Base-by-base conservation (phyloP, 1,140 invertebrate genomes). In the Drosophila nasuta region DNA sequence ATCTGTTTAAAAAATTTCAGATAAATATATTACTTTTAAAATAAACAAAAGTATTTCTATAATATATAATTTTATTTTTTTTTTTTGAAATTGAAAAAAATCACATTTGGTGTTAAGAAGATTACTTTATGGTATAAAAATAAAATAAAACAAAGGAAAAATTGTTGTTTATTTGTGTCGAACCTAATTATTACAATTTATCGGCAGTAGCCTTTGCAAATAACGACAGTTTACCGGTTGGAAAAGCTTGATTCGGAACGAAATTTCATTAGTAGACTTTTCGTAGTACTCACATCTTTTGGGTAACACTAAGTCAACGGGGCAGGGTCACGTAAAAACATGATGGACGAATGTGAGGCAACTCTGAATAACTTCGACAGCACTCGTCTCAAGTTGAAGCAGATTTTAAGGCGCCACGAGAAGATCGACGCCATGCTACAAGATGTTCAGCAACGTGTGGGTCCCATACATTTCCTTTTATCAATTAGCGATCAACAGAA, bases 341-440 rank as follows among this genome's bases (percentile, higher is more conserved):
- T 52, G 17, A 11, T 30, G 33, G 33, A 56, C 1, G 11, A 25
- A 45, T 11, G 7, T 5, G 13, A 20, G 2, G 20, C 10, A 5
- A 8, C 17, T 8, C 20, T 45, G n/a, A 52, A 45, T 28, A 51
- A 46, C 3, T 49, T 77, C 17, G 7, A 5, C 1, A 33, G 28
- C 30, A 59, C 68, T 0, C 73, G 75, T 2, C 17, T 49, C 1
- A 74, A 63, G 17, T 25, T 77, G 28, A 17, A 68, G 28, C 28
- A 13, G 13, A 51, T 77, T 3, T 2, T 63, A 5, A n/a, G 20
- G 0, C 49, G 58, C 5, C 70, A 68, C 10, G 64, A 68, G 35
- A 57, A n/a, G 45, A 77, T 77, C 6, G 57, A n/a, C 1, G 28
- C 38, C 28, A 65, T 64, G 1, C 5, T 75, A 25, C 6, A 38